phyloP scores from a whole-genome alignment of 2,888 invertebrate genomes.

The Maniola hyperantus region DNA sequence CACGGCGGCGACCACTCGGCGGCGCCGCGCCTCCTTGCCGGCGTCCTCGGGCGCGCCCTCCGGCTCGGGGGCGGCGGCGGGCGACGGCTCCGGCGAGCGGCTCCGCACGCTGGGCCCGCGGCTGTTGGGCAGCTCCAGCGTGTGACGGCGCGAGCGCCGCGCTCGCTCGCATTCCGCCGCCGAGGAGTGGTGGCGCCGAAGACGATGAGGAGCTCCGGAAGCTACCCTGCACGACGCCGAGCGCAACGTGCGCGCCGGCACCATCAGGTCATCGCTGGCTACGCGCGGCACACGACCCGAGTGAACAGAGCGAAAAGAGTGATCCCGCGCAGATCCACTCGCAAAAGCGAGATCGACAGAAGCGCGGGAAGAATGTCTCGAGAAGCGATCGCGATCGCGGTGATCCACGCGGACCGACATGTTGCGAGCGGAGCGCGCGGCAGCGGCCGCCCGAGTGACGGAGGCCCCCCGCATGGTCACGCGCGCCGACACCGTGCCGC shows the following conservation, averaged over 20 bases:
- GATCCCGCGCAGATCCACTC: slow-evolving; percentile 70
- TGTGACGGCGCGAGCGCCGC: slow-evolving; percentile 72
- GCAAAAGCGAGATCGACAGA: slow-evolving; percentile 75
- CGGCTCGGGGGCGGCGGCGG: slow-evolving; percentile 63
- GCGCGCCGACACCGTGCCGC: slow-evolving; percentile 25
- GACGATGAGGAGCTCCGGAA: slow-evolving; percentile 73
- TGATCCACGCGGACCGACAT: slow-evolving; percentile 79
- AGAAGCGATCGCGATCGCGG: slow-evolving; percentile 76
- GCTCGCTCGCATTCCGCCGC: slow-evolving; percentile 78
- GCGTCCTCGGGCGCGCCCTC: slow-evolving; percentile 79
- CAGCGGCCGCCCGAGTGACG: slow-evolving; percentile 79
- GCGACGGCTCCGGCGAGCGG: slow-evolving; percentile 71
- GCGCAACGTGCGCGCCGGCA: slow-evolving; percentile 75
- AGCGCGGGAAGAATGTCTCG: slow-evolving; percentile 78
- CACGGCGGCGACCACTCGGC: slow-evolving; percentile 87
- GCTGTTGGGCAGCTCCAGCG: slow-evolving; percentile 71
- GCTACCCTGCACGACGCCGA: slow-evolving; percentile 76
- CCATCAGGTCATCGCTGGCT: slow-evolving; percentile 77
- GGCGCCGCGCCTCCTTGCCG: slow-evolving; percentile 85
- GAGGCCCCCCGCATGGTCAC: slow-evolving; percentile 41
- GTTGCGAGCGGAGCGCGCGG: slow-evolving; percentile 77
- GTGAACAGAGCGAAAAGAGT: slow-evolving; percentile 76
- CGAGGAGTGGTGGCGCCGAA: slow-evolving; percentile 77
- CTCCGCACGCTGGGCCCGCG: slow-evolving; percentile 75
- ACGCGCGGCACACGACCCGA: slow-evolving; percentile 74